Evolutionary conservation across 2,888 invertebrate species (phyloP).

Genomic region (Orthonevra nobilis): DNA sequence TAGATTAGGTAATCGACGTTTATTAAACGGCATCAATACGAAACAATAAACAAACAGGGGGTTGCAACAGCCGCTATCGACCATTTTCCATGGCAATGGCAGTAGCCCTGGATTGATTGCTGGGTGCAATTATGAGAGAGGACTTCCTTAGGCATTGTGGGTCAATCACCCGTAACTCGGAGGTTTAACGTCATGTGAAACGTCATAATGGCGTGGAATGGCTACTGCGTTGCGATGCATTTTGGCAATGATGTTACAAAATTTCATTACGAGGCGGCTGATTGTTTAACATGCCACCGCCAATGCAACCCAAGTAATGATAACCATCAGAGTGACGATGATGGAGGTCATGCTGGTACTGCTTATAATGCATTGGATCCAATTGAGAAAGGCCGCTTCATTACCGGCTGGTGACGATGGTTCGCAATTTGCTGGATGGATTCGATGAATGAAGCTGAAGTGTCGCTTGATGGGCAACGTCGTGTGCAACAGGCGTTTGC

Average conservation of each 20-base stretch:
- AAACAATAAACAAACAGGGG: conserved; percentile 54
- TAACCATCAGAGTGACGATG: neutral
- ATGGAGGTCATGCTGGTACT: conserved; percentile 5
- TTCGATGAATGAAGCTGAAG: conserved; percentile 8
- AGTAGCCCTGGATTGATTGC: conserved; percentile 38
- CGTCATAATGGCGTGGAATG: conserved; percentile 11
- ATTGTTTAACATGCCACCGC: conserved; percentile 30
- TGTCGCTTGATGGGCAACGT: conserved; percentile 41
- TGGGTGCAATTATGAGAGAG: conserved; percentile 45
- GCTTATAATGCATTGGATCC: conserved; percentile 42
- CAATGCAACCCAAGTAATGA: neutral
- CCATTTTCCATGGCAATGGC: conserved; percentile 22
- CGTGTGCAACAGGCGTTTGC: conserved; percentile 43
- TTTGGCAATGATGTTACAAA: conserved; percentile 52
- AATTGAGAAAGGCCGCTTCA: conserved; percentile 58
- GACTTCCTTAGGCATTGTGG: conserved; percentile 35
- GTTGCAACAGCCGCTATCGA: conserved; percentile 23
- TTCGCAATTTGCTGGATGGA: conserved; percentile 12
- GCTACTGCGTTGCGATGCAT: neutral
- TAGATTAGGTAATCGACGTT: conserved; percentile 69
- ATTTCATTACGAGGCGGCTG: conserved; percentile 22
- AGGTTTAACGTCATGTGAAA: neutral
- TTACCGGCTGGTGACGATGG: conserved; percentile 8
- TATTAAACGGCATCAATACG: conserved; percentile 68
- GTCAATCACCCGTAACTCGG: conserved; percentile 46